These are phyloP conservation scores for Zaprionus nigranus DNA, from an alignment of 1,140 invertebrate species.

Conservation along the genomic window DNA sequence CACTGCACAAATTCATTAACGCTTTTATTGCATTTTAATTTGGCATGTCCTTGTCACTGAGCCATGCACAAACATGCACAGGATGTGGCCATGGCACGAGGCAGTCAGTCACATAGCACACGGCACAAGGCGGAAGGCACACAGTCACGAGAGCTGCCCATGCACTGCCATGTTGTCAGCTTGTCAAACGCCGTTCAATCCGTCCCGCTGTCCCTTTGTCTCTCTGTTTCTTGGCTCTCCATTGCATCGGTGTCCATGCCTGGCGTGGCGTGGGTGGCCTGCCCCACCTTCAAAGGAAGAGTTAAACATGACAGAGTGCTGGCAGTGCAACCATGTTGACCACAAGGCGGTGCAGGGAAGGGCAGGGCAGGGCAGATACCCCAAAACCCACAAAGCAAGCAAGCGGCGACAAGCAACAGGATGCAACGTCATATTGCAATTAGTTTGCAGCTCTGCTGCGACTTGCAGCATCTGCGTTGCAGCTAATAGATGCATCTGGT, in stretches of 20 bases:
- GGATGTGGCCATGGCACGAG: constrained; percentile 53
- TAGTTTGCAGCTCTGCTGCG: constrained; percentile 64
- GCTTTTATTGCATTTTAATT: constrained; percentile 82
- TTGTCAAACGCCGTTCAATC: constrained; percentile 67
- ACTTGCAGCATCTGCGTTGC: constrained; percentile 61
- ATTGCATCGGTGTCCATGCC: neutral
- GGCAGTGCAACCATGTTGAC: constrained; percentile 51
- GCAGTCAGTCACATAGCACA: neutral
- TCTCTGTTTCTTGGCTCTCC: neutral
- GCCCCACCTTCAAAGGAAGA: constrained; percentile 9
- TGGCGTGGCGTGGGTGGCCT: neutral
- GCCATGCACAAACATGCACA: constrained; percentile 74
- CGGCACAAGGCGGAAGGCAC: constrained; percentile 13
- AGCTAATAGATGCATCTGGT: constrained; percentile 63
- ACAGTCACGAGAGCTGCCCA: neutral
- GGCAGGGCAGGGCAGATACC: neutral
- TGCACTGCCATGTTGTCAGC: constrained; percentile 59
- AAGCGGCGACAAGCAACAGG: constrained; percentile 46
- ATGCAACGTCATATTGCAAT: constrained; percentile 82
- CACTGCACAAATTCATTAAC: constrained; percentile 62
- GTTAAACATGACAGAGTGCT: constrained; percentile 65
- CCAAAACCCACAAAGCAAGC: constrained; percentile 14
- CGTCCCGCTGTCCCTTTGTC: constrained; percentile 1
- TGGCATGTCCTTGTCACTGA: constrained; percentile 76
- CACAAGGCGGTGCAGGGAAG: constrained; percentile 30